Percentiles rank a stretch among this genome's conserved stretches.
Conservation (phyloP, 2,797 vertebrate genomes). For the Chaetodon trifasciatus region DNA sequence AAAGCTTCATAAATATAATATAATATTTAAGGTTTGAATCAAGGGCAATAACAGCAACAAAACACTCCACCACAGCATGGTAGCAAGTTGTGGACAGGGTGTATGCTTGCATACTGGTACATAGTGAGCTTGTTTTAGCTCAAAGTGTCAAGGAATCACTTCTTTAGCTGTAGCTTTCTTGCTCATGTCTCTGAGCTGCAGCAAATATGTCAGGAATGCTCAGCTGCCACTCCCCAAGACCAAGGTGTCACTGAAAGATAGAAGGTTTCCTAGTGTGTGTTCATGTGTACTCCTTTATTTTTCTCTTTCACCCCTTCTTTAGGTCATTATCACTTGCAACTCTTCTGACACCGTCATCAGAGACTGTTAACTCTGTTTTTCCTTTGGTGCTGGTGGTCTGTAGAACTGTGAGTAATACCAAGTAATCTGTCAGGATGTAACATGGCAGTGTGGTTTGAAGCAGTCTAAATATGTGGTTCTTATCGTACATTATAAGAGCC, state of each 20-base stretch:
- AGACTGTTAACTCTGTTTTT: background rate
- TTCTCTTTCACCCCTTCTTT: background rate
- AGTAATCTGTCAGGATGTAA: background rate
- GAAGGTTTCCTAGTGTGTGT: background rate
- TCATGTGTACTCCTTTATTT: background rate
- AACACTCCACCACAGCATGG: background rate
- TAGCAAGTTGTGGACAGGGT: background rate
- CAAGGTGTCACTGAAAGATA: constrained; percentile 21
- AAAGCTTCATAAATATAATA: no score
- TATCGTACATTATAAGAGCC: background rate
- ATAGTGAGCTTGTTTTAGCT: background rate
- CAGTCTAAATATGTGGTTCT: background rate
- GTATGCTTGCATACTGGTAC: background rate
- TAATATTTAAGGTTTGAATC: background rate
- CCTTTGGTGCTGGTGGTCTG: no score
- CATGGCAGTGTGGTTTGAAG: constrained; percentile 2
- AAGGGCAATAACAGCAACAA: no score
- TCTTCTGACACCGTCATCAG: background rate
- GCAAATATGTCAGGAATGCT: constrained; percentile 63
- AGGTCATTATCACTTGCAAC: background rate
- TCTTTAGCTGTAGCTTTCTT: constrained; percentile 1
- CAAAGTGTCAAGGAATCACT: background rate
- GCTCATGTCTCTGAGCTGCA: background rate
- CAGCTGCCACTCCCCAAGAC: constrained; percentile 29
- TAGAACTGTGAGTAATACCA: background rate